Evolutionary conservation across 2,797 vertebrate species (phyloP).

Genomic region (Sebastolobus alascanus): DNA sequence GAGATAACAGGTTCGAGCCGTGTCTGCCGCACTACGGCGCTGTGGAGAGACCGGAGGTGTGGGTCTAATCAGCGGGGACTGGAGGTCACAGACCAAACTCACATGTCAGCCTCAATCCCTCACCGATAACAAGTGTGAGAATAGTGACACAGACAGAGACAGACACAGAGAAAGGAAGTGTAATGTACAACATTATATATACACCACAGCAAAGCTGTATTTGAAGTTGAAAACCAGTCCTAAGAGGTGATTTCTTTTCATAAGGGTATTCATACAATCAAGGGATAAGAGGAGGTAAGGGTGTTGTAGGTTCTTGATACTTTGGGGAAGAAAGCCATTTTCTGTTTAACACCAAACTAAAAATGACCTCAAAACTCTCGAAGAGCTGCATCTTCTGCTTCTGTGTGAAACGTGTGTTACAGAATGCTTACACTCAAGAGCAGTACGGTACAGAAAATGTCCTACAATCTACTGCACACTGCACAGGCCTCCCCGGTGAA

Average conservation of each 20-base stretch:
- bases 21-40: constrained; percentile 84
- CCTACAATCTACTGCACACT: constrained; percentile 99
- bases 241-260: constrained; percentile 97
- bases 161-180: constrained; percentile 91
- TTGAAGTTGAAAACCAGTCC: constrained; percentile 99
- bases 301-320: constrained; percentile 99
- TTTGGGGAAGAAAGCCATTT: constrained; percentile 99
- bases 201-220: constrained; percentile 98
- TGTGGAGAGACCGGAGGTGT: constrained; percentile 82
- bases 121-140: constrained; percentile 86
- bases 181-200: constrained; percentile 99
- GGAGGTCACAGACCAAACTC: constrained; percentile 87
- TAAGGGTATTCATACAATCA: constrained; percentile 99
- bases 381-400: constrained; percentile 87
- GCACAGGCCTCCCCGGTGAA: constrained; percentile 95
- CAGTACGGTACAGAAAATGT: constrained; percentile 97
- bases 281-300: constrained; percentile 99
- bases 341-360: constrained; percentile 97
- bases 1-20: constrained; percentile 85
- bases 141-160: constrained; percentile 90
- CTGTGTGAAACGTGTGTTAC: constrained; percentile 91
- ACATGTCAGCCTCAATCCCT: constrained; percentile 84
- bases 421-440: constrained; percentile 96
- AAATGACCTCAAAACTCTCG: constrained; percentile 97
- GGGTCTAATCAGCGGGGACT: constrained; percentile 79